Conservation (phyloP, 1,140 invertebrate genomes). For the Trialeurodes vaporariorum region DNA sequence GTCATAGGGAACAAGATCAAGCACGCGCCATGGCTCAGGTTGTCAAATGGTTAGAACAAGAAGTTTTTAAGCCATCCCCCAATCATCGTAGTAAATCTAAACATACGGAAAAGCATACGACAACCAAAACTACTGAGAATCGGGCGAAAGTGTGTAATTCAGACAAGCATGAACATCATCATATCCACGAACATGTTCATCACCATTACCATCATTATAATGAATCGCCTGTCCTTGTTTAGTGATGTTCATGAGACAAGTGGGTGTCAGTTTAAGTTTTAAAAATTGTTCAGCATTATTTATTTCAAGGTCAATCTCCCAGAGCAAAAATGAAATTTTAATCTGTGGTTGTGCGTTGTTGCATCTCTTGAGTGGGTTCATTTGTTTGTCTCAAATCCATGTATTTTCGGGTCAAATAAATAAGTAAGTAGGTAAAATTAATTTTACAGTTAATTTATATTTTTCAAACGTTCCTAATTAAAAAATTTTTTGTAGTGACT, state of each 20-base stretch:
- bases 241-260: background rate
- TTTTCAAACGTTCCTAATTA: no score
- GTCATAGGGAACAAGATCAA: constrained; percentile 52
- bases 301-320: no score
- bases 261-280: no score
- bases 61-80: constrained; percentile 34
- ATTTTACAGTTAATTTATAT: no score
- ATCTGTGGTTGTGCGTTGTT: no score
- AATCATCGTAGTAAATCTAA: constrained; percentile 15
- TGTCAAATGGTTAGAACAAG: constrained; percentile 44
- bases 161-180: constrained; percentile 43
- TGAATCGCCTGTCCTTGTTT: constrained; percentile 33
- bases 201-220: constrained; percentile 72
- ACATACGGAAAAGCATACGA: constrained; percentile 13
- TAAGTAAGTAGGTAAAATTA: no score
- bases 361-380: no score
- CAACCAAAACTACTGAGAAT: constrained; percentile 14
- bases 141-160: constrained; percentile 23
- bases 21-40: constrained; percentile 55
- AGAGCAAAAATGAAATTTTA: no score
- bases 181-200: constrained; percentile 70
- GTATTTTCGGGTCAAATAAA: no score
- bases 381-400: no score
- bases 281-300: no score
- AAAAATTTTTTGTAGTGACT: no score